Evolutionary conservation across 2,113 vertebrate genomes (phyloP).

Genomic region (Notiomystis cincta): DNA sequence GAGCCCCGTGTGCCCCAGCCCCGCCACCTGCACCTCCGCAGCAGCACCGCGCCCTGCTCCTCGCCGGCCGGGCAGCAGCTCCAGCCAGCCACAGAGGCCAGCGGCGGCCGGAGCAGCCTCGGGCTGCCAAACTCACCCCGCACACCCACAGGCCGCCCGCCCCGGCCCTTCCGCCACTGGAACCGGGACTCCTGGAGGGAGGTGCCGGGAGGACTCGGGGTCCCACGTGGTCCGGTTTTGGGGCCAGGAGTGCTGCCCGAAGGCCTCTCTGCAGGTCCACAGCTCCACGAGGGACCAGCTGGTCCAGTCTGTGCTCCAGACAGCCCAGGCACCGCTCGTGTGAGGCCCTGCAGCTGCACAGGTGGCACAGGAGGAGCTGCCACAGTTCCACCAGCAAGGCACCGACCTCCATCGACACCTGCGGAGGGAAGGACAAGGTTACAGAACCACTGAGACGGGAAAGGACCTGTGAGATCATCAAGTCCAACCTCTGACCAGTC

Average conservation of each 20-base stretch:
- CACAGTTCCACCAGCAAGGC: constrained; percentile 81
- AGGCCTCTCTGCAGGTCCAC: constrained; percentile 81
- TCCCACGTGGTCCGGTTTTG: constrained; percentile 78
- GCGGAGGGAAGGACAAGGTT: background rate
- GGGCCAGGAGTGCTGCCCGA: constrained; percentile 82
- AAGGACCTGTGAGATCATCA: too few relatives aligned
- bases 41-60: constrained; percentile 81
- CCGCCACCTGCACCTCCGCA: constrained; percentile 84
- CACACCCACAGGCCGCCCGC: constrained; percentile 72
- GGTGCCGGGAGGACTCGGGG: constrained; percentile 78
- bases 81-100: constrained; percentile 77
- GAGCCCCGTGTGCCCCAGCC: constrained; percentile 77
- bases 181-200: constrained; percentile 85
- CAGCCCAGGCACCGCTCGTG: constrained; percentile 80
- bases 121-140: constrained; percentile 75
- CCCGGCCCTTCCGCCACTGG: constrained; percentile 77
- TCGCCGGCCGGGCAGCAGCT: constrained; percentile 82
- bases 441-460: background rate
- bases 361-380: constrained; percentile 83
- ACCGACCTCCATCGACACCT: constrained; percentile 77
- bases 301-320: constrained; percentile 82
- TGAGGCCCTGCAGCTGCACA: constrained; percentile 88
- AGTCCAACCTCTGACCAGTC: rapidly evolving
- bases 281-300: constrained; percentile 80
- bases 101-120: background rate